phyloP scores from a whole-genome alignment of 2,113 vertebrate genomes.

The Tragelaphus scriptus region DNA sequence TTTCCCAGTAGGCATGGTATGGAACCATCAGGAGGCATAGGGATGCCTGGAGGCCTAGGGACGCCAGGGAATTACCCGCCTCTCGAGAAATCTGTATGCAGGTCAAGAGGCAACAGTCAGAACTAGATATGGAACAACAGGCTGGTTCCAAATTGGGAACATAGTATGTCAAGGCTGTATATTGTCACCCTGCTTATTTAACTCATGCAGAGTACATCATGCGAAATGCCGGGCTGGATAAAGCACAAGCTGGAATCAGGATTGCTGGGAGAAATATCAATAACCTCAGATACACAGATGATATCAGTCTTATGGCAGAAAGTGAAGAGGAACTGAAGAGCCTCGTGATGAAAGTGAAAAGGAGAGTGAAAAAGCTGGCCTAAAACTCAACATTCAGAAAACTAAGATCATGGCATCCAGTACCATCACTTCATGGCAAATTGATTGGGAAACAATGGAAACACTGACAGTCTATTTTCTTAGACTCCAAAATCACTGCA shows the following conservation, averaged over 20 bases:
- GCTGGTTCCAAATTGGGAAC: neutral
- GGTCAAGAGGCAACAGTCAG: neutral
- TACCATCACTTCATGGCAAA: neutral
- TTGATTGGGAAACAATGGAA: neutral
- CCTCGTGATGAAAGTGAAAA: neutral
- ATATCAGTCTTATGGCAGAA: neutral
- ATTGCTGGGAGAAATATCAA: neutral
- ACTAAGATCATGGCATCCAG: neutral
- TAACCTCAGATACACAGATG: neutral
- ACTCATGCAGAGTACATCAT: neutral
- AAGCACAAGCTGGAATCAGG: neutral
- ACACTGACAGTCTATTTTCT: neutral
- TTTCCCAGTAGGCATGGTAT: neutral
- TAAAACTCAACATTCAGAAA: neutral
- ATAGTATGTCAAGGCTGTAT: accelerated
- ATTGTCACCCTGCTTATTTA: neutral
- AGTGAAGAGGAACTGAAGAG: neutral
- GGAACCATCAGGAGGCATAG: neutral
- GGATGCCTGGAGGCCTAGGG: neutral
- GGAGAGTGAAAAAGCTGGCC: neutral
- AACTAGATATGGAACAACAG: neutral
- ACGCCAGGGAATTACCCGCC: neutral
- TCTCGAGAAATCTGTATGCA: neutral
- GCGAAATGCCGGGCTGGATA: neutral
- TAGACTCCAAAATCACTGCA: neutral